These are phyloP conservation scores for Glomeris marginata DNA, from an alignment of 2,888 invertebrate species.

Conservation along the genomic window DNA sequence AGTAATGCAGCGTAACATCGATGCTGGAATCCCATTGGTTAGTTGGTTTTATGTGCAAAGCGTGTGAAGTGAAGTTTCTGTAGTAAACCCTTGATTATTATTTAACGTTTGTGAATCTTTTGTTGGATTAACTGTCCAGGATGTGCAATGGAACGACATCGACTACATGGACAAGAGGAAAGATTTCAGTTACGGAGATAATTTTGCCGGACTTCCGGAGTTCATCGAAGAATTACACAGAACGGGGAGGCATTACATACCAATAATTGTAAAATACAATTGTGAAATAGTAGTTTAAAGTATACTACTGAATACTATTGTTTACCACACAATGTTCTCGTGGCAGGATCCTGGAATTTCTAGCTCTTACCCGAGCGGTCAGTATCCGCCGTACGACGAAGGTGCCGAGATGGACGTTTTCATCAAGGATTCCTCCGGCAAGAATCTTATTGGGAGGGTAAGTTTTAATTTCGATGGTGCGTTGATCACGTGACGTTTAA, in stretches of 20 bases:
- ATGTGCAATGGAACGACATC: conserved; percentile 28
- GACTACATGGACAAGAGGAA: conserved; percentile 30
- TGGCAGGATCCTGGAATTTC: conserved; percentile 54
- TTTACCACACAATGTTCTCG: background rate
- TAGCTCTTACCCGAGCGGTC: conserved; percentile 45
- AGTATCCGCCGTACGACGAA: conserved; percentile 58
- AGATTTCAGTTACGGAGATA: conserved; percentile 27
- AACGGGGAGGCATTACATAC: conserved; percentile 22
- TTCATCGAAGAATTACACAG: conserved; percentile 22
- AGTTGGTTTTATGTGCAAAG: background rate
- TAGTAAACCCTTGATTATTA: too few species aligned
- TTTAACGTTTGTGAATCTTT: background rate
- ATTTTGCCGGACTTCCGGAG: conserved; percentile 20
- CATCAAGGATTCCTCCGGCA: conserved; percentile 46
- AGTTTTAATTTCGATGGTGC: conserved; percentile 19
- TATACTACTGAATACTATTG: background rate
- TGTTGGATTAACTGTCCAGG: conserved; percentile 14
- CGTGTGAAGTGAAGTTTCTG: background rate
- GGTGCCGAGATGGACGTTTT: conserved; percentile 57
- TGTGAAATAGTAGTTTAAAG: conserved; percentile 10
- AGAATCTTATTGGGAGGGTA: conserved; percentile 58
- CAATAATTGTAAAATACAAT: conserved; percentile 18
- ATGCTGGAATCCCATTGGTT: conserved; percentile 24
- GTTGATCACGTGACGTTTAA: too few species aligned
- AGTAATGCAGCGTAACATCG: conserved; percentile 21